Evolutionary conservation across 1,140 invertebrate species (phyloP).

Genomic region (Megathymus violae): DNA sequence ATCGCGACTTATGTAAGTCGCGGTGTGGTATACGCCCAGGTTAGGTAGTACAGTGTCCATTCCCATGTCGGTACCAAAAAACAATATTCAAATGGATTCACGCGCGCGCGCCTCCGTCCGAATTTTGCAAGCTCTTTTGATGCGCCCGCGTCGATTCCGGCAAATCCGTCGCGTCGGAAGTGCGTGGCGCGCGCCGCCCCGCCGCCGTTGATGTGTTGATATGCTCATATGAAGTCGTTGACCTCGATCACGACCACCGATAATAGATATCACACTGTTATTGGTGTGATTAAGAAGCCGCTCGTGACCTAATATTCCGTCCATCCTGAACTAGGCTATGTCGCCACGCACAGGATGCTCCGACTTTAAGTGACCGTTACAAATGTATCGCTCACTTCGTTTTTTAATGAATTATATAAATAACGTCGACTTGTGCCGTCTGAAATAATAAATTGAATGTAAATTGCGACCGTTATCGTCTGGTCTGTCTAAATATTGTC

Average conservation of each 20-base stretch:
- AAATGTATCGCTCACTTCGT: constrained; percentile 1
- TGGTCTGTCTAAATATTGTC: constrained; percentile 33
- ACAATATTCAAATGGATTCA: constrained; percentile 82
- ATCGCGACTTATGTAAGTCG: constrained; percentile 17
- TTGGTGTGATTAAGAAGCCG: constrained; percentile 67
- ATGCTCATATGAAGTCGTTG: constrained; percentile 69
- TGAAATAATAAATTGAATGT: constrained; percentile 34
- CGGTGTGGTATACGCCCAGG: constrained; percentile 35
- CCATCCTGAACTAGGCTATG: neutral
- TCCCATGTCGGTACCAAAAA: constrained; percentile 76
- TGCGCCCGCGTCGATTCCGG: constrained; percentile 81
- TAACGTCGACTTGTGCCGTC: constrained; percentile 6
- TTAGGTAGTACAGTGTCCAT: constrained; percentile 52
- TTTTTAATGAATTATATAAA: constrained; percentile 23
- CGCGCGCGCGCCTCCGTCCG: constrained; percentile 77
- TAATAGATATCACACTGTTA: constrained; percentile 62
- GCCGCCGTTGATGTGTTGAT: constrained; percentile 71
- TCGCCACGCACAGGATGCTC: too few species aligned
- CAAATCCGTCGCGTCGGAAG: constrained; percentile 83
- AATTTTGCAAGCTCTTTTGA: constrained; percentile 80
- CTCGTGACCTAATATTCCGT: constrained; percentile 37
- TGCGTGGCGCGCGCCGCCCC: constrained; percentile 70
- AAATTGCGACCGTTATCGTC: constrained; percentile 31
- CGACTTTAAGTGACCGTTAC: neutral
- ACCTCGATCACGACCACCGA: constrained; percentile 73